phyloP scores from a whole-genome alignment of 2,888 invertebrate species.

The Drosophila stalkeri region DNA sequence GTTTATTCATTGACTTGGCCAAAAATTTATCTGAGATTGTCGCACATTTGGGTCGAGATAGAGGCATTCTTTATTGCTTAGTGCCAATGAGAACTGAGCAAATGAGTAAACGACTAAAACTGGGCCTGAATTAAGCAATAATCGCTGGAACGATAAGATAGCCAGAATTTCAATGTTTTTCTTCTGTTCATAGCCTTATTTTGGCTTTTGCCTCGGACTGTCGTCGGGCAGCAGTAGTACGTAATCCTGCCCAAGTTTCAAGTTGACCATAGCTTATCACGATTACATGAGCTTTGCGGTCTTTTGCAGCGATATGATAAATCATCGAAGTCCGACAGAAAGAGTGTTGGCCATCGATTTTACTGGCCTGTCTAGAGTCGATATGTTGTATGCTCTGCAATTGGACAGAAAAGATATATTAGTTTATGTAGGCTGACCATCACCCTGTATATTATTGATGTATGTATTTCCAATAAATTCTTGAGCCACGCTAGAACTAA shows the following conservation, averaged over 20 bases:
- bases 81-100: conserved; percentile 36
- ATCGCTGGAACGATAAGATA: conserved; percentile 70
- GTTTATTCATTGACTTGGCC: conserved; percentile 24
- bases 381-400: not conserved
- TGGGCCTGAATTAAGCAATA: conserved; percentile 68
- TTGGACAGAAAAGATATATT: not conserved
- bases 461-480: not conserved
- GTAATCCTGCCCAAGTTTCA: conserved; percentile 29
- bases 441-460: not conserved
- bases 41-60: conserved; percentile 23
- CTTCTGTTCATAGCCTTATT: conserved; percentile 8
- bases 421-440: not conserved
- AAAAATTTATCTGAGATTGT: conserved; percentile 50
- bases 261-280: conserved; percentile 48
- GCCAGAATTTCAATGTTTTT: conserved; percentile 17
- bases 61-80: conserved; percentile 57
- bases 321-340: conserved; percentile 28
- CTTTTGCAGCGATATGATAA: conserved; percentile 35
- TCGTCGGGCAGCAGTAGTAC: conserved; percentile 15
- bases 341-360: not conserved
- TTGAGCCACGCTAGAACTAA: not conserved
- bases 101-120: conserved; percentile 52
- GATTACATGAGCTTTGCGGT: conserved; percentile 24
- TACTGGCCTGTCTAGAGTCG: not conserved
- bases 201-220: conserved; percentile 6